Evolutionary conservation across 2,797 vertebrate species (phyloP).

Genomic region (Prionace glauca): DNA sequence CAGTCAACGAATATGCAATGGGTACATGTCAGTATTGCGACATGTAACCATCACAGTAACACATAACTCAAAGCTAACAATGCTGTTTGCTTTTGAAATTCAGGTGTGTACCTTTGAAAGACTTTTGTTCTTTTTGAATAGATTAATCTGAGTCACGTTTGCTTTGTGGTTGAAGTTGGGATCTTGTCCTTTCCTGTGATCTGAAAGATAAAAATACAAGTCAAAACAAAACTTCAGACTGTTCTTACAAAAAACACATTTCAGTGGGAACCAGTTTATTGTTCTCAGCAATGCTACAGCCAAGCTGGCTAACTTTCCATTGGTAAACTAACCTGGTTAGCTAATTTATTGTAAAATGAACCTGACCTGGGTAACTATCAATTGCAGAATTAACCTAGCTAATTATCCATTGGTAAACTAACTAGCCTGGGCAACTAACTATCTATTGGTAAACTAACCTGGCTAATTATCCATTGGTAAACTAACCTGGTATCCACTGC

Average conservation of each 20-base stretch:
- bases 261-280: background rate
- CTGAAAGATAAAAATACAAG: slow-evolving; percentile 45
- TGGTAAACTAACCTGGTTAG: background rate
- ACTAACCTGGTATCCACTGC: background rate
- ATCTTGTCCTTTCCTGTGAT: slow-evolving; percentile 58
- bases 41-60: too few species aligned
- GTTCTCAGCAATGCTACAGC: background rate
- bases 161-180: slow-evolving; percentile 56
- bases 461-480: background rate
- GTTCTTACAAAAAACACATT: background rate
- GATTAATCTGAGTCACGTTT: slow-evolving; percentile 40
- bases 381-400: background rate
- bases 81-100: background rate
- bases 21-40: background rate
- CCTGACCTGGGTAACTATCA: background rate
- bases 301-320: background rate
- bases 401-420: background rate
- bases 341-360: background rate
- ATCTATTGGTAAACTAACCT: background rate
- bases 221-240: background rate
- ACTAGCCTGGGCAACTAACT: background rate
- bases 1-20: background rate
- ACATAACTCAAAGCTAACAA: background rate
- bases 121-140: slow-evolving; percentile 17
- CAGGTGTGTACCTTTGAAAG: slow-evolving; percentile 24